Evolutionary conservation across 2,113 vertebrate genomes (phyloP).

Genomic region (Lagenorhynchus albirostris): DNA sequence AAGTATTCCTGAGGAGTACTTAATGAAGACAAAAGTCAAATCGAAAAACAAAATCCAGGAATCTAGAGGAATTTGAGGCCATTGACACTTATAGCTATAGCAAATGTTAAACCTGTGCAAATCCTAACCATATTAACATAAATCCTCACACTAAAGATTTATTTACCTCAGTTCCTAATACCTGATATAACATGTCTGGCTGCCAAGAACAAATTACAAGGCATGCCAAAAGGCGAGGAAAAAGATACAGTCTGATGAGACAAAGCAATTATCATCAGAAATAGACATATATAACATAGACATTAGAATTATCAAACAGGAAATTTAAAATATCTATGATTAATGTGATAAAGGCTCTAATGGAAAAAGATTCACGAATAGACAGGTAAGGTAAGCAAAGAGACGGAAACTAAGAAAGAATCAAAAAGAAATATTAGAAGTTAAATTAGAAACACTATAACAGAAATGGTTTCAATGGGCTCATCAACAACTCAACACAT

Average conservation of each 20-base stretch:
- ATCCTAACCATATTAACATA: not conserved
- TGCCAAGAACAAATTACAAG: not conserved
- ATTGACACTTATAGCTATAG: not conserved
- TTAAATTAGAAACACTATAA: not conserved
- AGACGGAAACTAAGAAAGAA: not conserved
- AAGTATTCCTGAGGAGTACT: not conserved
- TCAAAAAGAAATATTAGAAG: not conserved
- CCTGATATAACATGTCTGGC: not conserved
- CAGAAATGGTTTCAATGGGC: not conserved
- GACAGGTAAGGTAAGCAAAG: not conserved
- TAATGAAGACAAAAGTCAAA: not conserved
- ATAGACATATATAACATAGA: not conserved
- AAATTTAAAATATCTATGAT: not conserved
- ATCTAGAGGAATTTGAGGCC: not conserved
- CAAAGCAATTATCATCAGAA: not conserved
- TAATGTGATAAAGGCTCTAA: not conserved
- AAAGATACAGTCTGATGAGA: not conserved
- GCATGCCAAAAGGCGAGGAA: not conserved
- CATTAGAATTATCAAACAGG: not conserved
- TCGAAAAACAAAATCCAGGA: not conserved
- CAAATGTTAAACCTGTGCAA: not conserved
- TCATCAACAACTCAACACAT: not conserved
- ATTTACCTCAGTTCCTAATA: not conserved
- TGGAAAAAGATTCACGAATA: not conserved
- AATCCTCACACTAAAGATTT: not conserved